Evolutionary conservation across 92 coral and sea anemone species (phyloP).

Genomic region (Phenganax subtilis): DNA sequence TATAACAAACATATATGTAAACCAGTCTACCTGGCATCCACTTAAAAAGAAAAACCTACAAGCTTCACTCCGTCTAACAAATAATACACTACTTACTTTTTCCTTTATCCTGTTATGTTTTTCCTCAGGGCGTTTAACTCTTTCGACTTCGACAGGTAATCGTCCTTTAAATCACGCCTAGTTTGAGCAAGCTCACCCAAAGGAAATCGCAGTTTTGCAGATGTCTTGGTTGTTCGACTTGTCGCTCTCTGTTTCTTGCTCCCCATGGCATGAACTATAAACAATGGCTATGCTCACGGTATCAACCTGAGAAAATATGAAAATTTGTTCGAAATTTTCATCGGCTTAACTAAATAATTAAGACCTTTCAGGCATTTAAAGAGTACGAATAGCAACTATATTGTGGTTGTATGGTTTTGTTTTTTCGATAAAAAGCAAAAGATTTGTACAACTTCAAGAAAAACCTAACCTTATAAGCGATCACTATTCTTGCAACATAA

Average conservation of each 20-base stretch:
- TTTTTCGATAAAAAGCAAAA: no score
- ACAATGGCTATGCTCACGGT: no score
- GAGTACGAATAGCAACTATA: no score
- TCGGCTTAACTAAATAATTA: not conserved
- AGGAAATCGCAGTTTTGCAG: not conserved
- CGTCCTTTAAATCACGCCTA: not conserved
- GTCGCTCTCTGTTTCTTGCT: not conserved
- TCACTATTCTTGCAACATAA: no score
- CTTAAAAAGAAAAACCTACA: not conserved
- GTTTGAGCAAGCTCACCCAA: not conserved
- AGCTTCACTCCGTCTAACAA: not conserved
- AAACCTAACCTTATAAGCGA: no score
- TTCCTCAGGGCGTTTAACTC: not conserved
- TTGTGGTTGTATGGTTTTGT: no score
- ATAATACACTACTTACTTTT: not conserved
- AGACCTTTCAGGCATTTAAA: no score
- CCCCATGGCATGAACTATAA: not conserved
- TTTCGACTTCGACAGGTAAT: not conserved
- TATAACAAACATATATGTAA: not conserved
- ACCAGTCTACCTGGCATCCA: not conserved
- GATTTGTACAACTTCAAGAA: no score
- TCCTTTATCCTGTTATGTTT: not conserved
- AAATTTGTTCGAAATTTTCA: constrained; percentile 42
- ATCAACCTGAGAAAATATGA: not conserved
- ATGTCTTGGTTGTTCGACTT: not conserved